These are phyloP conservation scores for Penaeus chinensis DNA, from an alignment of 1,140 invertebrate genomes.

Conservation along the genomic window DNA sequence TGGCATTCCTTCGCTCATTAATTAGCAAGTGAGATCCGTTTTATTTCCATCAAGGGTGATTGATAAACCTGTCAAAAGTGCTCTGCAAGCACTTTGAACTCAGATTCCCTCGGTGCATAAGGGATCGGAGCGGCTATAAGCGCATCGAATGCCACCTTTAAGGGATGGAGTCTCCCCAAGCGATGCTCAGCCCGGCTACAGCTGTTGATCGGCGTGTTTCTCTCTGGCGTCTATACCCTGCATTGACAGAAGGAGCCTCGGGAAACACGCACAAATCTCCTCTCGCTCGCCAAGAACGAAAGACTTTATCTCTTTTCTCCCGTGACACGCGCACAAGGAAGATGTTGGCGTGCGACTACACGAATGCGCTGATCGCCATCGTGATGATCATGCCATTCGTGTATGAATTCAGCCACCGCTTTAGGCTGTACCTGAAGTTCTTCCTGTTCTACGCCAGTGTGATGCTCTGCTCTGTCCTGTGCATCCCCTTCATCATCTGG, in stretches of 20 bases:
- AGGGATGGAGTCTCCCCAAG: too few relatives aligned
- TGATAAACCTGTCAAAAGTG: too few relatives aligned
- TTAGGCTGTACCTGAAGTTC: conserved; percentile 60
- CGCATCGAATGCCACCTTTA: too few relatives aligned
- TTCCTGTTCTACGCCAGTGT: conserved; percentile 56
- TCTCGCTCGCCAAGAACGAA: too few relatives aligned
- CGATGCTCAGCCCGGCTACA: conserved; percentile 23
- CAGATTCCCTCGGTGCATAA: too few relatives aligned
- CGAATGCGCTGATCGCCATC: conserved; percentile 40
- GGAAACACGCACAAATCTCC: conserved; percentile 14
- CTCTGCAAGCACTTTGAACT: too few relatives aligned
- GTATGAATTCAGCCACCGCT: conserved; percentile 61
- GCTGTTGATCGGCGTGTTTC: conserved; percentile 52
- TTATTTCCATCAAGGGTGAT: too few relatives aligned
- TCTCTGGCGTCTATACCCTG: conserved; percentile 30
- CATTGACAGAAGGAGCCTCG: conserved; percentile 41
- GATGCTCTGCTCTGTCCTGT: conserved; percentile 57
- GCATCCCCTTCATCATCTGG: conserved; percentile 62
- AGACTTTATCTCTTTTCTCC: too few relatives aligned
- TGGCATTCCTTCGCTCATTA: too few relatives aligned
- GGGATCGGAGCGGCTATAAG: too few relatives aligned
- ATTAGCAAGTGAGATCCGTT: too few relatives aligned
- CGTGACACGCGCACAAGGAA: neutral
- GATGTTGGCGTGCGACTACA: conserved; percentile 60
- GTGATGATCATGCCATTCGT: conserved; percentile 60